Base-by-base conservation (phyloP, 2,797 vertebrate species). In the Fundulus diaphanus region DNA sequence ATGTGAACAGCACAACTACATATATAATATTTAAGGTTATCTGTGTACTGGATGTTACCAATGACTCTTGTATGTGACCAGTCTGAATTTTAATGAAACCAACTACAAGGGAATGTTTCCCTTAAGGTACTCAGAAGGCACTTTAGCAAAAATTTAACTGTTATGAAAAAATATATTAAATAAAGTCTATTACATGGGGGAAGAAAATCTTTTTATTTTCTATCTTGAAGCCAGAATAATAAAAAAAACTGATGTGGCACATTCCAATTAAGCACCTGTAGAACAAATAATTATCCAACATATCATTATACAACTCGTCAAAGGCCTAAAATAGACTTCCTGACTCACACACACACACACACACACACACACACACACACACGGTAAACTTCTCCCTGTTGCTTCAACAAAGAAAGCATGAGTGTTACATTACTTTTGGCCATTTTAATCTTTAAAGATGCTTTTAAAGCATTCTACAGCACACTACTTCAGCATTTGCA, bases 101-200 rank as follows among this genome's bases (percentile, higher is more conserved):
- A 80, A 70, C 69, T 78, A 76, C 83, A 82, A 81, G 81, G 82
- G 81, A 88, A 70, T 15, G 40, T 80, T 86, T 87, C 79, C 83
- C 82, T 31, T 44, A 79, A 69, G 85, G 77, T 82, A 89, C 88
- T 83, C 68, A 74, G 86, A 86, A 81, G 91, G 92, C 93, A 95
- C 94, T 95, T 95, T 94, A 95, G 93, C 87, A 86, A 85, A 63
- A 93, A 91, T 92, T 82, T 89, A 84, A 81, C 80, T 83, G 90
- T 90, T 87, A 87, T 18, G 11, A 37, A 33, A 33, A 90, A 89
- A 89, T 90, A 86, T 85, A 70, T 89, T 88, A 88, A 94, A 94
- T 94, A 94, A 95, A 94, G 88, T 91, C 72, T 92, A 89, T 91
- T 90, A 86, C 92, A 89, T 20, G 68, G 67, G 46, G 8, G 81